These are phyloP conservation scores for Clarias batrachus DNA, from an alignment of 2,113 vertebrate genomes.

Conservation along the genomic window DNA sequence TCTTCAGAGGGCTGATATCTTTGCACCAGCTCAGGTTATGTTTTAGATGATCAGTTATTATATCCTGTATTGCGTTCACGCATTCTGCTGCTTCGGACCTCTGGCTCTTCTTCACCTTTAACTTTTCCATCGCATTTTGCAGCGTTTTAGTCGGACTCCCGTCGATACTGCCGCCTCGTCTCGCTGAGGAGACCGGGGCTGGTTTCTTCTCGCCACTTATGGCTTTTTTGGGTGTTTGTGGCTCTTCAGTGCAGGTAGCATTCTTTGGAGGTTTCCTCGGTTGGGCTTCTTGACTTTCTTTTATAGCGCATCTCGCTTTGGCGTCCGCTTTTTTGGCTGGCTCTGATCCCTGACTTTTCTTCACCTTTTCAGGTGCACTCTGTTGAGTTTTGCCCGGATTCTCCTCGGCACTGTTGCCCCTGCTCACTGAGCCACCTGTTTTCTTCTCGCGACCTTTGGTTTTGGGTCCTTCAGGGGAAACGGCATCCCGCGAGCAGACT, in stretches of 20 bases:
- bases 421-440: not conserved
- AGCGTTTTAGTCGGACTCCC: constrained; percentile 39
- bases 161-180: not conserved
- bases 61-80: constrained; percentile 45
- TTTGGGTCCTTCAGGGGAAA: no score
- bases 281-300: no score
- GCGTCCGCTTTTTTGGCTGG: not conserved
- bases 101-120: constrained; percentile 50
- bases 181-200: no score
- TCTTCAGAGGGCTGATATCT: constrained; percentile 36
- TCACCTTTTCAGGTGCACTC: not conserved
- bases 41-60: constrained; percentile 52
- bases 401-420: not conserved
- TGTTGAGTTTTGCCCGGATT: not conserved
- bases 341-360: not conserved
- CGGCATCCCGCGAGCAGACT: not conserved
- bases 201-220: not conserved
- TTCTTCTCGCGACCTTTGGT: no score
- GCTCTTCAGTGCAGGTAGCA: no score
- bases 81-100: constrained; percentile 9
- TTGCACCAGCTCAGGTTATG: constrained; percentile 26
- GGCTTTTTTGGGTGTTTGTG: not conserved
- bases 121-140: constrained; percentile 32
- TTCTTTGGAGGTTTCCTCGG: no score
- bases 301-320: not conserved